Evolutionary conservation across 1,140 invertebrate genomes (phyloP), one percentile per base, ranked within the genome.

Genomic region (Araneus ventricosus): DNA sequence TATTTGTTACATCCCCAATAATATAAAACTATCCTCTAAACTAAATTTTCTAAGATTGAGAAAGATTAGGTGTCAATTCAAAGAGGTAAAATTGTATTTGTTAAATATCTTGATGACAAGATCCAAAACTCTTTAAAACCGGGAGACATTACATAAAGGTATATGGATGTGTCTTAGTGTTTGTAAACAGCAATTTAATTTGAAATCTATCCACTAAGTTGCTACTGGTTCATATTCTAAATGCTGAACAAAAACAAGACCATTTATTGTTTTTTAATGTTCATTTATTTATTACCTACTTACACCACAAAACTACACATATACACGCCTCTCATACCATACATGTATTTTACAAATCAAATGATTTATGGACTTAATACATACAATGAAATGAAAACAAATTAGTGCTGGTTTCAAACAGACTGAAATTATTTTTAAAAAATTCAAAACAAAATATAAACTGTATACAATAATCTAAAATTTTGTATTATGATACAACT

Each of bases 281-380:
- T 85, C n/a, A 63, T 61, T 93, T 70, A 93, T 87, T 93, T 61
- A 80, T 59, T 39, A 88, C 59, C 91, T 93, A 93, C 45, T 57
- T 86, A 93, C 91, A 87, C 52, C 85, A 93, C 91, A 93, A 88
- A 57, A 61, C 82, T 79, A 93, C 85, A 93, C 82, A 87, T 93
- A 67, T 85, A 93, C 91, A 92, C 88, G n/a, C 45, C 91, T 93
- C 59, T 88, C 85, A 80, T 88, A 93, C 84, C 85, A 93, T 75
- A 93, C 91, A 87, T 93, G 27, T 93, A 75, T 79, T 88, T 91
- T 63, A 85, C 79, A 93, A 93, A 79, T 79, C 67, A 88, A 93
- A 93, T 93, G 91, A 93, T 52, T 37, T 41, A 93, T 93, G 91
- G 27, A 88, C 34, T 59, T 30, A 93, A 93, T 93, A 93, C 67